Evolutionary conservation across 2,113 vertebrate species (phyloP).

Genomic region (Lasiurus borealis): DNA sequence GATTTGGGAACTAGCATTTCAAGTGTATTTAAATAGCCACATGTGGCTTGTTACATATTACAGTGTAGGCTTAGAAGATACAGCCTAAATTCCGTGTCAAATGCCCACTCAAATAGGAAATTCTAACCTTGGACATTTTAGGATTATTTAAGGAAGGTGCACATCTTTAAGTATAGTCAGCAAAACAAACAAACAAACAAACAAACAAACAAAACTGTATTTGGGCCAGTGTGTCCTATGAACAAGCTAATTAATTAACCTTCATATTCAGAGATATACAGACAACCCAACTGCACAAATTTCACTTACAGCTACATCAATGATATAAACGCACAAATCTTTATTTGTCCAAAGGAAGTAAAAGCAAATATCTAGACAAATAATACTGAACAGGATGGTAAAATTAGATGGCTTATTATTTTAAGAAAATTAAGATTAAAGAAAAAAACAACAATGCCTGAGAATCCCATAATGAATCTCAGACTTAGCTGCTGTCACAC

Average conservation of each 20-base stretch:
- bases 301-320: not conserved
- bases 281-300: not conserved
- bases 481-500: not conserved
- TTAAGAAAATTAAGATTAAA: not conserved
- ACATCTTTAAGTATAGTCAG: not conserved
- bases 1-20: not conserved
- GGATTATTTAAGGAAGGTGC: not conserved
- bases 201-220: not conserved
- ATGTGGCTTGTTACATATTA: not conserved
- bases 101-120: not conserved
- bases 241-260: not conserved
- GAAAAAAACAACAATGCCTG: not conserved
- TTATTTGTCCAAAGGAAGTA: not conserved
- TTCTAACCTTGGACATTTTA: not conserved
- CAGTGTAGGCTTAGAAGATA: not conserved
- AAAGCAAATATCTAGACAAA: not conserved
- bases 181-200: not conserved
- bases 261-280: not conserved
- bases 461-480: not conserved
- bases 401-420: slow-evolving; percentile 3
- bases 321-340: not conserved
- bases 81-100: not conserved
- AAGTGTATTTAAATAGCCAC: not conserved
- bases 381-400: not conserved
- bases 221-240: not conserved